Conservation (phyloP, 2,888 invertebrate genomes). For the Macrophya alboannulata region DNA sequence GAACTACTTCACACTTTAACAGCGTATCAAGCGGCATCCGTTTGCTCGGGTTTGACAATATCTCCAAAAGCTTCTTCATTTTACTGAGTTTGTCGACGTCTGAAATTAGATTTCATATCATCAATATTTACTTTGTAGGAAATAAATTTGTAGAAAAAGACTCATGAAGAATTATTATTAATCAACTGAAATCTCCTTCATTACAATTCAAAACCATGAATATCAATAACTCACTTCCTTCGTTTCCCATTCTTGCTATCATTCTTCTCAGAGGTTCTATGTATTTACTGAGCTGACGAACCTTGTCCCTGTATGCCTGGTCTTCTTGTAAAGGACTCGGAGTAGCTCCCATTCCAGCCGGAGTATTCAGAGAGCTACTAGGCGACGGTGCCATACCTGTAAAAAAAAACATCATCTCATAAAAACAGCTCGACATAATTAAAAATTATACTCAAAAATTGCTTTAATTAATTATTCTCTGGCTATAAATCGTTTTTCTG, state of each 20-base stretch:
- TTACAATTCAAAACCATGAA: too few species aligned
- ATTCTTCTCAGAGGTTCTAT: constrained; percentile 95
- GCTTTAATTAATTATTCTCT: not conserved
- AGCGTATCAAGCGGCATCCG: constrained; percentile 94
- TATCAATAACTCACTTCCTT: constrained; percentile 82
- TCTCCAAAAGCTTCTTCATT: constrained; percentile 96
- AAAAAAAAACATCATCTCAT: constrained; percentile 41
- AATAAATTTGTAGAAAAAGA: constrained; percentile 41
- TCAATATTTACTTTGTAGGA: constrained; percentile 29
- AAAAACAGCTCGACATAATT: not conserved
- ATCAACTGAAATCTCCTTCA: not conserved
- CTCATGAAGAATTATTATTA: constrained; percentile 34
- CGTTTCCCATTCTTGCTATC: constrained; percentile 93
- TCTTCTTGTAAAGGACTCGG: constrained; percentile 91
- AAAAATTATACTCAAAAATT: not conserved
- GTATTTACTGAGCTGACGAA: constrained; percentile 95
- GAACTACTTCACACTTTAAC: constrained; percentile 95
- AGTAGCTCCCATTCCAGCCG: constrained; percentile 82
- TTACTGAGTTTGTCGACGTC: constrained; percentile 95
- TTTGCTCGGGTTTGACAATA: constrained; percentile 94
- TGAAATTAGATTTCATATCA: constrained; percentile 74
- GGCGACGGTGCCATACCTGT: constrained; percentile 89
- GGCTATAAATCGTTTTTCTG: not conserved
- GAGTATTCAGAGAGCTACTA: constrained; percentile 91
- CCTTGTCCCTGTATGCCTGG: constrained; percentile 95